Base-by-base conservation (phyloP, 2,888 invertebrate species). In the Shargacucullia verbasci region DNA sequence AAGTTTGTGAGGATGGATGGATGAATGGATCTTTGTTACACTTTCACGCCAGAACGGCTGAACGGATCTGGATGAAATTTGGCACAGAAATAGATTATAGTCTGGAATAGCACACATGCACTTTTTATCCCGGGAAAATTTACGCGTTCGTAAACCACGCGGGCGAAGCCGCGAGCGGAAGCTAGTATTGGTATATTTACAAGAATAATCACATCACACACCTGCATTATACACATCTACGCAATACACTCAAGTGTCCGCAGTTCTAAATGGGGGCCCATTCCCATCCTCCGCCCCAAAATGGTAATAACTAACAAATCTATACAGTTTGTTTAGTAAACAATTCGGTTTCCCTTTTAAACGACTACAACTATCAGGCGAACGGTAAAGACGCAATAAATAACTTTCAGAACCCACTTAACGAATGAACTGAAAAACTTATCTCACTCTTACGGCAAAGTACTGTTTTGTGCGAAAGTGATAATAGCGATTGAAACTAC, bases 361-460 rank as follows among this genome's bases (percentile, higher is more conserved):
- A 82, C 75, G 76, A 78, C 31, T 73, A 8, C 79, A 85, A 85
- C 86, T 86, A 89, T 88, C 87, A 83, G 80, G 61, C 77, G 75
- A 74, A 73, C 80, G 67, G 82, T 84, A 83, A 85, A 85, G 82
- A 78, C 77, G 70, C 83, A 80, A 90, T 92, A 92, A 92, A 91
- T 92, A 84, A 81, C 81, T 82, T 88, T 86, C 89, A 87, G 86
- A 87, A 85, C 79, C 89, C 91, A 92, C 92, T 92, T 91, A 90
- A 88, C 89, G 89, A 91, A 91, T 89, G 86, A 88, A 90, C 89
- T 92, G 88, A 91, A 92, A 92, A 91, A 92, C 90, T 91, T 91
- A 90, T 90, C 88, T 88, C 79, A 82, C 82, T 85, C 79, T 79
- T 77, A 79, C 75, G 80, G 81, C 70, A 41, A 43, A 48, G 64